Evolutionary conservation across 2,113 vertebrate species (phyloP).

Genomic region (Murina feae): DNA sequence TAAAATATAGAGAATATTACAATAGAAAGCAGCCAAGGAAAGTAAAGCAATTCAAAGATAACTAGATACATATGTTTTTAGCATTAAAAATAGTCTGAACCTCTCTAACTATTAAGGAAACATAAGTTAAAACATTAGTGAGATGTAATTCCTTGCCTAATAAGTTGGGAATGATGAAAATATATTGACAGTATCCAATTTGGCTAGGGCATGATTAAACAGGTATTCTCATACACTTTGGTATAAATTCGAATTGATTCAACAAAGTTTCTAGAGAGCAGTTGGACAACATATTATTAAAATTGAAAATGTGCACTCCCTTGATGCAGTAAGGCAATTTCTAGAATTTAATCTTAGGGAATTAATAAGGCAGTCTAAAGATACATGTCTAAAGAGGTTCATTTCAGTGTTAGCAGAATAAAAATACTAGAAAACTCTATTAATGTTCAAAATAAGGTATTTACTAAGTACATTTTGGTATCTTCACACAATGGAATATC

Average conservation of each 20-base stretch:
- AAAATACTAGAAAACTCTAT: background rate
- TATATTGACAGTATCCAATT: background rate
- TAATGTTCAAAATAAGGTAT: background rate
- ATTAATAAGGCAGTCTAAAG: background rate
- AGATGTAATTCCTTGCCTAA: background rate
- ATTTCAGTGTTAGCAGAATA: background rate
- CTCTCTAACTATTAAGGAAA: background rate
- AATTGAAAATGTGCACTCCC: background rate
- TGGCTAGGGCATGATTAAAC: background rate
- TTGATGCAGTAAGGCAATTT: background rate
- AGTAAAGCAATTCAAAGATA: background rate
- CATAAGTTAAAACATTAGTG: constrained; percentile 25
- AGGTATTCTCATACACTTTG: background rate
- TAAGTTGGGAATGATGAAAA: constrained; percentile 36
- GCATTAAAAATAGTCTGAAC: background rate
- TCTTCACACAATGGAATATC: background rate
- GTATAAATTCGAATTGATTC: background rate
- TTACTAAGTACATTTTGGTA: background rate
- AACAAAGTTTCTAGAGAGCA: constrained; percentile 1
- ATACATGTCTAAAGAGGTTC: background rate
- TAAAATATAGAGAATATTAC: background rate
- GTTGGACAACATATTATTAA: background rate
- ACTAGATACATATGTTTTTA: background rate
- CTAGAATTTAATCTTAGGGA: background rate
- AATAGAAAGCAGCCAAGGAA: background rate